These are phyloP conservation scores for Melanocharis versteri DNA, from an alignment of 2,113 vertebrate species.

Conservation along the genomic window DNA sequence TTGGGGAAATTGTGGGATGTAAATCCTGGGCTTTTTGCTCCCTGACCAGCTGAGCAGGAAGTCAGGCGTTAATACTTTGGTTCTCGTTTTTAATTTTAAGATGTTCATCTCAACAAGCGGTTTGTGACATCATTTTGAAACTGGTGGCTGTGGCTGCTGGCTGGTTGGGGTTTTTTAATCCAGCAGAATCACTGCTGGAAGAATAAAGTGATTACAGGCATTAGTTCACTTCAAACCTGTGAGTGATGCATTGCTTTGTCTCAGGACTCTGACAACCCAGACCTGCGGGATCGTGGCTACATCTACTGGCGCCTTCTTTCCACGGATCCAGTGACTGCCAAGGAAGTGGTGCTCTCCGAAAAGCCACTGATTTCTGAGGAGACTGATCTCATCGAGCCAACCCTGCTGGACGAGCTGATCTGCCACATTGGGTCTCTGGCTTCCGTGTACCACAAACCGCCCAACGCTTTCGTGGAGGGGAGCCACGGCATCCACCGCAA, in stretches of 20 bases:
- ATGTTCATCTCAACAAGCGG: neutral
- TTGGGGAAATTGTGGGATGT: neutral
- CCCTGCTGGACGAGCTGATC: conserved; percentile 93
- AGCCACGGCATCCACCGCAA: conserved; percentile 97
- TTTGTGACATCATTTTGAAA: neutral
- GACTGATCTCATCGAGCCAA: conserved; percentile 95
- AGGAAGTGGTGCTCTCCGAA: conserved; percentile 95
- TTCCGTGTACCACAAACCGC: conserved; percentile 96
- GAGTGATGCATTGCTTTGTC: neutral
- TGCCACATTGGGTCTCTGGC: conserved; percentile 97
- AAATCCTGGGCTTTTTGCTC: neutral
- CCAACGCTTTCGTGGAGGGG: conserved; percentile 97
- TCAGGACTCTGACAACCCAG: conserved; percentile 98
- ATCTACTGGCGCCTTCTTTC: conserved; percentile 98
- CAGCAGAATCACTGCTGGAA: neutral
- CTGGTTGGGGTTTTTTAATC: neutral
- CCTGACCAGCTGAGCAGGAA: neutral
- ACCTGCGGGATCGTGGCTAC: conserved; percentile 96
- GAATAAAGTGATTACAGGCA: neutral
- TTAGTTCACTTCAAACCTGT: neutral
- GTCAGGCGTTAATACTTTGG: too few relatives aligned
- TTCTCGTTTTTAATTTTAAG: neutral
- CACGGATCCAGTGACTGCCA: conserved; percentile 96
- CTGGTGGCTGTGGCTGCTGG: neutral
- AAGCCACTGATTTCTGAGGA: conserved; percentile 97